These are phyloP conservation scores for Dipodomys spectabilis DNA, from an alignment of 2,113 vertebrate genomes.

Conservation along the genomic window DNA sequence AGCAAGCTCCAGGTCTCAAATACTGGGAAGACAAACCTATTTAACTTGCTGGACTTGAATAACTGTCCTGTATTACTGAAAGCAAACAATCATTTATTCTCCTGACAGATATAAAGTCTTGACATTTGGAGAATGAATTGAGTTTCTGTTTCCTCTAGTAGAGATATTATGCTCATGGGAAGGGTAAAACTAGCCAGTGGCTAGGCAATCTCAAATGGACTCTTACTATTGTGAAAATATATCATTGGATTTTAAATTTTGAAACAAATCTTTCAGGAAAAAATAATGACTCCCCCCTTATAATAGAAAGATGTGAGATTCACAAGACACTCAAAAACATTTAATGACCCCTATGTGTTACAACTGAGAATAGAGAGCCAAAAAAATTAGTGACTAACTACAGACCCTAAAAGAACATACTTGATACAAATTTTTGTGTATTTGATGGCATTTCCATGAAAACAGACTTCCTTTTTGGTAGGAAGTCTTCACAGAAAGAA, in stretches of 20 bases:
- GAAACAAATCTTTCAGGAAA: conserved; percentile 13
- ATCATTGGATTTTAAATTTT: conserved; percentile 33
- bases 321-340: neutral
- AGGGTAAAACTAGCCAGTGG: neutral
- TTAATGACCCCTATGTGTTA: neutral
- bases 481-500: conserved; percentile 31
- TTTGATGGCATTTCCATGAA: neutral
- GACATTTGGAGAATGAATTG: conserved; percentile 22
- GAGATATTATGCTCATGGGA: conserved; percentile 13
- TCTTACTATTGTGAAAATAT: conserved; percentile 35
- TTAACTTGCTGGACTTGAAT: conserved; percentile 58
- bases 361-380: neutral
- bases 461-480: neutral
- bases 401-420: no score
- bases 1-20: conserved; percentile 20
- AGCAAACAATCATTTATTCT: conserved; percentile 55
- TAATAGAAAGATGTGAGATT: neutral
- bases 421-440: neutral
- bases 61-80: conserved; percentile 18
- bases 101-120: conserved; percentile 40
- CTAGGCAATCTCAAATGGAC: neutral
- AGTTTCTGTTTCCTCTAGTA: conserved; percentile 26
- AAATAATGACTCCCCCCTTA: neutral
- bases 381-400: neutral
- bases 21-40: conserved; percentile 51